Evolutionary conservation across 2,113 vertebrate species (phyloP).

Genomic region (Morphnarchus princeps): DNA sequence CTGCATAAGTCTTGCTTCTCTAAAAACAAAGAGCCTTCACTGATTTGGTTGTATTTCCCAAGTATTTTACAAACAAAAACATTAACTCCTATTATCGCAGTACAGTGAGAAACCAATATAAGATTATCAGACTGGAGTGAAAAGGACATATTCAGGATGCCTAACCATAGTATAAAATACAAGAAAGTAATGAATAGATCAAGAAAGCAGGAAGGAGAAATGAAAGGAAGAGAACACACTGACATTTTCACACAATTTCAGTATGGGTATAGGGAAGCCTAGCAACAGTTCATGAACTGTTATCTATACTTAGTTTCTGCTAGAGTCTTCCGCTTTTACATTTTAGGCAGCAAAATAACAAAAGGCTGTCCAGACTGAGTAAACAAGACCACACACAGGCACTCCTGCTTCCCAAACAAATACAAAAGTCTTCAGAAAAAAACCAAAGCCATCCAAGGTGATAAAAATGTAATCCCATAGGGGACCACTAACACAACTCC

Average conservation of each 20-base stretch:
- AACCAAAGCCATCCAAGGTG: background rate
- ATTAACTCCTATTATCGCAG: background rate
- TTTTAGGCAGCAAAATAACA: background rate
- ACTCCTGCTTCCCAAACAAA: background rate
- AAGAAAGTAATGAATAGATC: background rate
- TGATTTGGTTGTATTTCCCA: background rate
- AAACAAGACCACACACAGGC: slow-evolving; percentile 28
- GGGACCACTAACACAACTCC: background rate
- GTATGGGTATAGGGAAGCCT: background rate
- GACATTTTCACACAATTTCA: background rate
- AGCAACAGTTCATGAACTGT: background rate
- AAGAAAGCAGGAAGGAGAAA: background rate
- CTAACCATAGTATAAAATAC: background rate
- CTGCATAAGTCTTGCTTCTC: background rate
- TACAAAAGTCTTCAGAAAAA: slow-evolving; percentile 7
- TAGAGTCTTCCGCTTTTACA: background rate
- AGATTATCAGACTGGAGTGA: background rate
- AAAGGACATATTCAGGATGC: background rate
- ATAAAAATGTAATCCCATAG: slow-evolving; percentile 9
- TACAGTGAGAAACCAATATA: background rate
- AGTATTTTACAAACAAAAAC: background rate
- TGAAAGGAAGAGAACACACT: background rate
- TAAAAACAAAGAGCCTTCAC: background rate
- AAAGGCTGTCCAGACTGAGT: background rate
- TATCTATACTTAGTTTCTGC: background rate